Conservation (phyloP, 2,113 vertebrate species). For the Chloropsis cyanopogon region DNA sequence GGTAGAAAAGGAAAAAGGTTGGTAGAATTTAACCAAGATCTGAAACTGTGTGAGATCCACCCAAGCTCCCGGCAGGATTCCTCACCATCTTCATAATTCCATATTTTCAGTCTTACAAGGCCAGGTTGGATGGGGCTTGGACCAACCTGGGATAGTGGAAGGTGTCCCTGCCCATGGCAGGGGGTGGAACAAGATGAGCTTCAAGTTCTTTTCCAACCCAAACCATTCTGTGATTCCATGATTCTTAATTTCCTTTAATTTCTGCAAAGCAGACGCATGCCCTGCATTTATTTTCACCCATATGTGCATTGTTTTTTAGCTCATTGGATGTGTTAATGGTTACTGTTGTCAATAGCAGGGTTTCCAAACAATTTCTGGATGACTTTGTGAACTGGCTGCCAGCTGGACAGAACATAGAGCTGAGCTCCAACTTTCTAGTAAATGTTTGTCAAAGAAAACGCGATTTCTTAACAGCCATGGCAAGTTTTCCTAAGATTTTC, state of each 20-base stretch:
- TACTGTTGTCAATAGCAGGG: neutral
- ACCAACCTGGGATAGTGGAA: neutral
- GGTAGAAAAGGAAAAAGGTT: neutral
- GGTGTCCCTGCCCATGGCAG: neutral
- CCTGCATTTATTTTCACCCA: neutral
- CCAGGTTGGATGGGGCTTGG: neutral
- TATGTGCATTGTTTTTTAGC: neutral
- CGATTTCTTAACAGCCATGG: neutral
- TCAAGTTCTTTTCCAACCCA: neutral
- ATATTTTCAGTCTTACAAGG: neutral
- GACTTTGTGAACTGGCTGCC: neutral
- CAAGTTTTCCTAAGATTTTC: neutral
- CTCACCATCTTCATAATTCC: neutral
- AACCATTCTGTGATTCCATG: neutral
- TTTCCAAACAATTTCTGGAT: neutral
- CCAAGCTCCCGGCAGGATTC: fast-evolving
- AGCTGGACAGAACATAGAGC: neutral
- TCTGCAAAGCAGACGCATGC: fast-evolving
- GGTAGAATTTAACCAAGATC: neutral
- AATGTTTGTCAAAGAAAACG: neutral
- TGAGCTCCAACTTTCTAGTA: neutral
- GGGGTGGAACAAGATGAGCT: neutral
- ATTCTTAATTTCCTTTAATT: neutral
- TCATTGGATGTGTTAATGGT: neutral
- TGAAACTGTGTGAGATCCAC: neutral